A percentile compares a stretch with the other conserved stretches of the same genome.
Conservation (phyloP, 1,140 invertebrate species). For the Tetragonula clypearis region DNA sequence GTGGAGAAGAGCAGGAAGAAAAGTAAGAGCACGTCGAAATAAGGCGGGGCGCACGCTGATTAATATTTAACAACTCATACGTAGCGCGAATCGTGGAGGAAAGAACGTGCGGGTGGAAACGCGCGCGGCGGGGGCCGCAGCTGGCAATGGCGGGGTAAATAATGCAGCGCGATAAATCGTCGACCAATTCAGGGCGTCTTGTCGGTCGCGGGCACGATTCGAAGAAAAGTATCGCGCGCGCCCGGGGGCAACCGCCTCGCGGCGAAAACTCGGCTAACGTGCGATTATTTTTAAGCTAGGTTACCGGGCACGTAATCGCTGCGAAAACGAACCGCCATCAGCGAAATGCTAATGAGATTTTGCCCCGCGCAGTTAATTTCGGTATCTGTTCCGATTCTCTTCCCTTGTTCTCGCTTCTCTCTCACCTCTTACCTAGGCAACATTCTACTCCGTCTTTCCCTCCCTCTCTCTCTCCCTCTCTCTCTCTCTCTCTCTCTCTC, state of each 20-base stretch:
- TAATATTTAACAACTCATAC: conserved; percentile 39
- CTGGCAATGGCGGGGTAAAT: conserved; percentile 31
- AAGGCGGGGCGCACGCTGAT: background rate
- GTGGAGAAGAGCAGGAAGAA: too few relatives aligned
- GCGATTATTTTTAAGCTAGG: conserved; percentile 19
- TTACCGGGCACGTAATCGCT: background rate
- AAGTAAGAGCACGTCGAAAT: background rate
- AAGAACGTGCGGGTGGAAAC: background rate
- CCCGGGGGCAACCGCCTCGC: background rate
- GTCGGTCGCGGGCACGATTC: background rate
- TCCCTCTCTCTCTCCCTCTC: background rate
- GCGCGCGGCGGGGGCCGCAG: background rate
- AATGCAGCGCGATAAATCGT: conserved; percentile 42
- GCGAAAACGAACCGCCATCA: background rate
- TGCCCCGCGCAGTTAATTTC: conserved; percentile 33
- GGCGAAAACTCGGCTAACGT: background rate
- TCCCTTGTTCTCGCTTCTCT: background rate
- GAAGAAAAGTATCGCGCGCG: background rate
- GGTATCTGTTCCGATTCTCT: conserved; percentile 6
- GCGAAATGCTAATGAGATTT: conserved; percentile 46
- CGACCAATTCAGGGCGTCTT: background rate
- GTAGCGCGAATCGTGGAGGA: too few relatives aligned
- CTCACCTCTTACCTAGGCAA: background rate
- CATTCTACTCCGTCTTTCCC: background rate
- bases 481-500: conserved; percentile 8